Evolutionary conservation across 2,797 vertebrate genomes (phyloP), one percentile per base, ranked within the genome.

Genomic region (Brachyrhaphis roseni): DNA sequence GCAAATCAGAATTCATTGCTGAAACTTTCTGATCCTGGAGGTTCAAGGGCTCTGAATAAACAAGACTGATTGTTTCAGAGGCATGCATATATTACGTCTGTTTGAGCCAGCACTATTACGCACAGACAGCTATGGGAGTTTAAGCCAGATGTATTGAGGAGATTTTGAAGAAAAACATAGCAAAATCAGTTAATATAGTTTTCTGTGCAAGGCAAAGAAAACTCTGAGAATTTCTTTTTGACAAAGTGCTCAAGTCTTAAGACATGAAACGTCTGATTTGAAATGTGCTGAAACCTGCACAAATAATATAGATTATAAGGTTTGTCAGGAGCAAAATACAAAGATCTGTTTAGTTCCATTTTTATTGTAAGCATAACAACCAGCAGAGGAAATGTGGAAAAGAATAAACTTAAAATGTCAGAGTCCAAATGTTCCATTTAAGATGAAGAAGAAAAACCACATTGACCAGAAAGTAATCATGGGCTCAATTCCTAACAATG

Each of bases 41-140:
- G 88, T 94, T 94, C 82, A 93, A 94, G 91, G 92, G 92, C 90
- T 95, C 90, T 89, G 92, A 90, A 91, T 93, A 94, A 95, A 94
- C 93, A 94, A 93, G 93, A 88, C 86, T 93, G 93, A 94, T 95
- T 94, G 93, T 94, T 92, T 91, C 83, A 87, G 85, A 92, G 88
- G 81, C 89, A 90, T 93, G 93, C 91, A 95, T 93, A 94, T 89
- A 91, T 95, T 90, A 89, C 85, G 75, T 68, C 78, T 76, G 87
- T 90, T 90, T 88, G 88, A 90, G 88, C 86, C 83, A 26, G 62
- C 81, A 86, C 90, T 91, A 90, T 91, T 91, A 88, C 80, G 85
- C 80, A 80, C 84, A 87, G 87, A 91, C 84, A 84, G 87, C 89
- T 74, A 78, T 82, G 83, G 87, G 81, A 87, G 78, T 89, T 82